A percentile compares a stretch with the other conserved stretches of the same genome.
Evolutionary conservation across 2,797 vertebrate genomes (phyloP).

Genomic region (Melanotaenia boesemani): DNA sequence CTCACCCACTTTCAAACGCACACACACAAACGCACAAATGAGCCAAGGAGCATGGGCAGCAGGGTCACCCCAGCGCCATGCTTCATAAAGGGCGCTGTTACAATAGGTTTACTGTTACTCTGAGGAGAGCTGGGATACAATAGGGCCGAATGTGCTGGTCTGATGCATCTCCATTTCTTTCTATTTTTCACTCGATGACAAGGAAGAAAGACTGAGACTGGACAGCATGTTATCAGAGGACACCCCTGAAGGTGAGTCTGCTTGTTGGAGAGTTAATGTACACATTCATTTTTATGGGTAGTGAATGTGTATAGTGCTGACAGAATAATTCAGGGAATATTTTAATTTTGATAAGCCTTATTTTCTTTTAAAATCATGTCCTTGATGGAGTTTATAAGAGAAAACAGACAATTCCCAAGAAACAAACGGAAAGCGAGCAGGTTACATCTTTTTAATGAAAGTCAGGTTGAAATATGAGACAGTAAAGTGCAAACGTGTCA

Average conservation of each 20-base stretch:
- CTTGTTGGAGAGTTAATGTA: constrained; percentile 42
- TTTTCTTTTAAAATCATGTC: constrained; percentile 16
- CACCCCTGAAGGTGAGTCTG: constrained; percentile 81
- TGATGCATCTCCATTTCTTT: constrained; percentile 53
- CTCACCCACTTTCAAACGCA: constrained; percentile 51
- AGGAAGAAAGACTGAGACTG: constrained; percentile 67
- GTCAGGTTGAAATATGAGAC: constrained; percentile 19
- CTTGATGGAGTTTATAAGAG: constrained; percentile 8
- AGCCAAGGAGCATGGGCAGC: constrained; percentile 75
- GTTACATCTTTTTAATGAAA: constrained; percentile 6
- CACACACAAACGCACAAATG: constrained; percentile 50
- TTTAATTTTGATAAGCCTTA: constrained; percentile 34
- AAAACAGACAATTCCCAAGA: neutral
- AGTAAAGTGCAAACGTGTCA: constrained; percentile 32
- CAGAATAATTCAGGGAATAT: constrained; percentile 28
- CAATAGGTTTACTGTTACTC: constrained; percentile 85
- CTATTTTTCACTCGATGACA: constrained; percentile 73
- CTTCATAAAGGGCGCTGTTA: constrained; percentile 83
- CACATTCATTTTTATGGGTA: constrained; percentile 27
- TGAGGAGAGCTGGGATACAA: constrained; percentile 63
- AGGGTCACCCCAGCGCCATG: constrained; percentile 79
- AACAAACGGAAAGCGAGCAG: constrained; percentile 8
- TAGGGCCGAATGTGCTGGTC: constrained; percentile 63
- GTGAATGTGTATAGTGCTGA: constrained; percentile 13
- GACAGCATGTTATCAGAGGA: constrained; percentile 86